phyloP scores from a whole-genome alignment of 2,797 vertebrate species.

The Anguilla megastoma region DNA sequence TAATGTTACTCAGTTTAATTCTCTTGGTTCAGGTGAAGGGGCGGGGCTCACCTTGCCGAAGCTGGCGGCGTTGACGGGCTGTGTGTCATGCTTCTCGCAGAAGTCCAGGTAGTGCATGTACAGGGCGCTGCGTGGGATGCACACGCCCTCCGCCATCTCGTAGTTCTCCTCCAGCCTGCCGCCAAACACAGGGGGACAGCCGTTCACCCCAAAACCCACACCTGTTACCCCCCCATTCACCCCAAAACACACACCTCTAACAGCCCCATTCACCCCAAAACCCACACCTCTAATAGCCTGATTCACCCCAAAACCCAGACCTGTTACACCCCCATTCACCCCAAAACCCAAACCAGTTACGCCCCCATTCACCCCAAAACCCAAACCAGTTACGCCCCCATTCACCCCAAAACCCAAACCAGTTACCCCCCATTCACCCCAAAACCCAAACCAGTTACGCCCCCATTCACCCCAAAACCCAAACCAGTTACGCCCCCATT shows the following conservation, averaged over 20 bases:
- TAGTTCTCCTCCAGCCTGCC: slow-evolving; percentile 98
- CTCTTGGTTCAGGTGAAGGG: neutral
- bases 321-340: neutral
- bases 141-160: slow-evolving; percentile 97
- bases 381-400: neutral
- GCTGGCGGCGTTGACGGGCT: slow-evolving; percentile 97
- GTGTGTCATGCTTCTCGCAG: slow-evolving; percentile 96
- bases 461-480: neutral
- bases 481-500: neutral
- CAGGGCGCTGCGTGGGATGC: slow-evolving; percentile 94
- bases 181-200: slow-evolving; percentile 35
- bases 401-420: neutral
- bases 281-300: neutral
- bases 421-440: no score
- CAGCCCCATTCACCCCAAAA: no score
- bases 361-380: neutral
- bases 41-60: slow-evolving; percentile 89
- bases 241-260: neutral
- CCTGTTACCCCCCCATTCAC: neutral
- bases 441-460: no score
- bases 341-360: neutral
- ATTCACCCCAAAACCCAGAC: neutral
- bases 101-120: slow-evolving; percentile 99
- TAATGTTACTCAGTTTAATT: no score
- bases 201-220: neutral